Base-by-base conservation (phyloP, 2,113 vertebrate species). In the Rhagologus leucostigma region DNA sequence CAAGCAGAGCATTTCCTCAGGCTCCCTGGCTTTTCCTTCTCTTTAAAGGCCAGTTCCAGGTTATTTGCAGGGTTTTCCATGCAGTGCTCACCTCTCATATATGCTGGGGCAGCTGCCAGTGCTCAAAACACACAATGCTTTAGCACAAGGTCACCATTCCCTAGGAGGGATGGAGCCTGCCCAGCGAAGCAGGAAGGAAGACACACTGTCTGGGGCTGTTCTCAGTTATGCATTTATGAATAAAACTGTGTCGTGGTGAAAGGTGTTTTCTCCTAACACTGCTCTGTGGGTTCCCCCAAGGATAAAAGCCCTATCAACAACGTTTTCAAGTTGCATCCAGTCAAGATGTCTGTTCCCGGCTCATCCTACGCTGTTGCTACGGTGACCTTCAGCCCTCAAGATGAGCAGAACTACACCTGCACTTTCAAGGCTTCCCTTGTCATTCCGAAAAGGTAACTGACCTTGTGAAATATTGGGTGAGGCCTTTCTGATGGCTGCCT, bases 401-500 rank as follows among this genome's bases (percentile, higher is more conserved):
- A 83, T 1, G 97, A 99, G 97, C 98, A 98, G 96, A 92, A 26
- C 46, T 99, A 99, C 90, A 94, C 97, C 35, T 99, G 98, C 26
- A 77, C 97, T 63, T 99, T 99, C 32, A 98, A 99, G 89, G 98
- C 98, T 55, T 95, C 95, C 7, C 55, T 99, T 33, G 98, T 99
- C 16, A 96, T 96, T 39, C 18, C 84, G 5, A 63, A 93, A 86
- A 98, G 98, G 99, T 99, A 98, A 90, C 7, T 41, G 32, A 13
- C 7, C 6, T n/a, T 11, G 12, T 32, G 70, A 53, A 53, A 24
- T 62, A 37, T 0, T 23, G 41, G 63, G 18, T 47, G 44, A 46
- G 29, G 9, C 20, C 7, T n/a, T 65, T 44, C 32, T 47, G 55
- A 42, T 5, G 47, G 37, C 35, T 37, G 37, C 39, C n/a, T 87